These are phyloP conservation scores for Narcine bancroftii DNA, from an alignment of 2,113 vertebrate genomes.

Conservation along the genomic window DNA sequence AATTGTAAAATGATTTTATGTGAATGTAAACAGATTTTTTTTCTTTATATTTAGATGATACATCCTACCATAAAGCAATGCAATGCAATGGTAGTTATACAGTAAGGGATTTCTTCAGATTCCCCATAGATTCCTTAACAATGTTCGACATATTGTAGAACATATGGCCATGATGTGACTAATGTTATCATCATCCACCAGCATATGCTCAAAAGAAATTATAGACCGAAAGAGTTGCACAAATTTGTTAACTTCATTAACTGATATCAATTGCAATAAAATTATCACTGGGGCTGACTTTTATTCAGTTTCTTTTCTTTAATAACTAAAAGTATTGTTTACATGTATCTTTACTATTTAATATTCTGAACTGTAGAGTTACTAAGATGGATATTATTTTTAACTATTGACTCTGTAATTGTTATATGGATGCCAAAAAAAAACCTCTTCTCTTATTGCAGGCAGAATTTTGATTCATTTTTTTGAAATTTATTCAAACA, in stretches of 20 bases:
- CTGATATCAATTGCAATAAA: not conserved
- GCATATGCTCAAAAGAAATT: not conserved
- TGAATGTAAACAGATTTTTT: not conserved
- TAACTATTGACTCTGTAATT: not conserved
- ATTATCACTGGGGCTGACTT: not conserved
- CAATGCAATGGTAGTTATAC: not conserved
- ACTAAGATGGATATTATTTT: not conserved
- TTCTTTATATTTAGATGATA: not conserved
- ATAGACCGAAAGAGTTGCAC: not conserved
- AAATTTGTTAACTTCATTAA: not conserved
- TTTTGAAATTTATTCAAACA: not conserved
- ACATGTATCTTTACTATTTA: not conserved
- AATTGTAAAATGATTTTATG: not conserved
- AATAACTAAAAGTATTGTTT: not conserved
- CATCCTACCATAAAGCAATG: not conserved
- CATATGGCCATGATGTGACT: not conserved
- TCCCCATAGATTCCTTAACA: not conserved
- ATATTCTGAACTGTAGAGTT: not conserved
- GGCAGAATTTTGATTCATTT: not conserved
- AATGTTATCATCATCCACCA: not conserved
- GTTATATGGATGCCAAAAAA: too few relatives aligned
- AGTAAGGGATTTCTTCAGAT: slow-evolving; percentile 1
- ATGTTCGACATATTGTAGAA: not conserved
- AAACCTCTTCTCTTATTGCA: not conserved
- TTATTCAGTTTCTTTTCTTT: not conserved